Conservation (phyloP, 1,140 invertebrate genomes). For the Drosophila nigrodunni region DNA sequence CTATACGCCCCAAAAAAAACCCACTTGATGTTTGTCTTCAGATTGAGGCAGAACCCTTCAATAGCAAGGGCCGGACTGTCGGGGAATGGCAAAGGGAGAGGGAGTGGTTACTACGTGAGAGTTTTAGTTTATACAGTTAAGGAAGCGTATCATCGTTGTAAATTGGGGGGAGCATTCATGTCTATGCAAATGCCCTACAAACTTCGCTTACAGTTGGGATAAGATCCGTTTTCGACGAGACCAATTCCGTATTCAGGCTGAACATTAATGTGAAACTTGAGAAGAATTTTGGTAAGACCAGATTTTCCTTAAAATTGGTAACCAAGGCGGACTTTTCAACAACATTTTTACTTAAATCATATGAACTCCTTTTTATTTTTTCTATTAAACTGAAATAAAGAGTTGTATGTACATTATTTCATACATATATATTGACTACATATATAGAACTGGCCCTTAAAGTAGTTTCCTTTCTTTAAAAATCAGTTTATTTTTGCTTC, state of each 20-base stretch:
- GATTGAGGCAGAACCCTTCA: conserved; percentile 19
- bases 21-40: conserved; percentile 71
- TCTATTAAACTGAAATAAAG: no score
- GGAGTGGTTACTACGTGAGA: conserved; percentile 6
- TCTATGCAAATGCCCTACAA: background rate
- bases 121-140: conserved; percentile 37
- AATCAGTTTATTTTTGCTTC: background rate
- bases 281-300: no score
- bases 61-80: background rate
- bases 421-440: no score
- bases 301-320: no score
- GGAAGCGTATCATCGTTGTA: conserved; percentile 42
- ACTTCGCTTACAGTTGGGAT: background rate
- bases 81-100: background rate
- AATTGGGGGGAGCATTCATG: background rate
- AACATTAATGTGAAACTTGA: no score
- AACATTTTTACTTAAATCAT: no score
- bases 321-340: no score
- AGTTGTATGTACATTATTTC: no score
- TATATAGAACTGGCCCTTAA: no score
- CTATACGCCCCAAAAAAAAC: conserved; percentile 56
- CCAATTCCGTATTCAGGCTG: no score
- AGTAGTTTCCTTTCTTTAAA: background rate
- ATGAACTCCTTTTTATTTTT: no score
- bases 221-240: no score